Evolutionary conservation across 2,113 vertebrate genomes (phyloP).

Genomic region (Psittacara wagleri): DNA sequence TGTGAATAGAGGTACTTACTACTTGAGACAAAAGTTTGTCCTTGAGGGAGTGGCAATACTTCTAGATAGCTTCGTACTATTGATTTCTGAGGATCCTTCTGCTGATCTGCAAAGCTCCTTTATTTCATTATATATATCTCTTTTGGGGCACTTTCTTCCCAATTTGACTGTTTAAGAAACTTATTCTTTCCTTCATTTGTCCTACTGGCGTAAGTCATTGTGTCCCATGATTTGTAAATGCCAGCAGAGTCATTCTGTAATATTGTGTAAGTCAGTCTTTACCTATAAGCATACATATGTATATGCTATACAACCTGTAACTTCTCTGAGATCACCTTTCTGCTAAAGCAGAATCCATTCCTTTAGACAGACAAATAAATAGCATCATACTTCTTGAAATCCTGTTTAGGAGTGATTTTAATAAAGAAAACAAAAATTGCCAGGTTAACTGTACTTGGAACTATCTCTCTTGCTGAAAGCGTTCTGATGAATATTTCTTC

Average conservation of each 20-base stretch:
- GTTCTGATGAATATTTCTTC: constrained; percentile 16
- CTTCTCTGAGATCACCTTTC: neutral
- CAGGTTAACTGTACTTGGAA: constrained; percentile 1
- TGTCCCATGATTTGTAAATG: neutral
- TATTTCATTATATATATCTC: neutral
- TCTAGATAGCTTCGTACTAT: neutral
- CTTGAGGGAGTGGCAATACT: neutral
- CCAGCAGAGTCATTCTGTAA: neutral
- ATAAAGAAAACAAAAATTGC: neutral
- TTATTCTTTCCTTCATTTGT: neutral
- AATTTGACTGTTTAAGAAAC: neutral
- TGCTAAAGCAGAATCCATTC: neutral
- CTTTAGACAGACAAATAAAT: neutral
- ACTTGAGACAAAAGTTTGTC: neutral
- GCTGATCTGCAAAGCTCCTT: neutral
- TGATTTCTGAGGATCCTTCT: neutral
- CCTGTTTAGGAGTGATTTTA: neutral
- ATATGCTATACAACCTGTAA: neutral
- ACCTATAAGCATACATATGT: neutral
- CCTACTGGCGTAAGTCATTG: neutral
- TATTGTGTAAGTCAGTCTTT: neutral
- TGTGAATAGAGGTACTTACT: neutral
- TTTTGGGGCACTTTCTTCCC: neutral
- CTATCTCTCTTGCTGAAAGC: constrained; percentile 14
- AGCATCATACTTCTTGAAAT: neutral